Base-by-base conservation (phyloP, 2,888 invertebrate genomes). In the Cylindroiulus punctatus region DNA sequence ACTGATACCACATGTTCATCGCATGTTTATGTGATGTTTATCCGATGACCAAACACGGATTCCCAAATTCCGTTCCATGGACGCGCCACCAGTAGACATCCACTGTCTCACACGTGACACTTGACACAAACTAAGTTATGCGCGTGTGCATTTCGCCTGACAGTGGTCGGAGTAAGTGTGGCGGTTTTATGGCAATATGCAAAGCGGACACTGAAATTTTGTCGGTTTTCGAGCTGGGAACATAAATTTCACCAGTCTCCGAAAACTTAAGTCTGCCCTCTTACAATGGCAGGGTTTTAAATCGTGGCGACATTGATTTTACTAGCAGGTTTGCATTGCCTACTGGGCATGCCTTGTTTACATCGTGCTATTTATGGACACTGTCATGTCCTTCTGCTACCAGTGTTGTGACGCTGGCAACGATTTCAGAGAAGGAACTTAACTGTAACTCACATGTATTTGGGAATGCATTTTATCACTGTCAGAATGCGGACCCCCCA, bases 221-320 rank as follows among this genome's bases (percentile, higher is more conserved):
- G 36, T 36, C 36, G 36, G 36, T 36, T 36, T 36, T 36, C 36
- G 2, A 7, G 7, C 36, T 26, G 30, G 17, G 26, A 5, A 76
- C 30, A 76, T 26, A 76, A 76, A 76, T 76, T 30, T 76, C 76
- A 26, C 26, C 76, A 1, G 76, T 76, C 26, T 76, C 26, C 65
- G 10, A 30, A 76, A 26, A 17, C 32, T 17, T 2, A 10, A 5
- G 32, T 30, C 12, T 30, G 17, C 30, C 17, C 76, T 30, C 30
- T 7, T 17, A 17, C 26, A 76, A 76, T 30, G 76, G 17, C 52
- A 52, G n/a, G 14, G 76, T 76, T 76, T 76, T 76, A 76, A 76
- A 76, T 76, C 26, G 76, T 76, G 30, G 76, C 52, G 52, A 76
- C 76, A 76, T 76, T 76, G 76, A 76, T 76, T 76, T 76, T 17